Percentiles rank a stretch among this genome's conserved stretches.
phyloP scores from a whole-genome alignment of 2,113 vertebrate genomes.

The Carlito syrichta region DNA sequence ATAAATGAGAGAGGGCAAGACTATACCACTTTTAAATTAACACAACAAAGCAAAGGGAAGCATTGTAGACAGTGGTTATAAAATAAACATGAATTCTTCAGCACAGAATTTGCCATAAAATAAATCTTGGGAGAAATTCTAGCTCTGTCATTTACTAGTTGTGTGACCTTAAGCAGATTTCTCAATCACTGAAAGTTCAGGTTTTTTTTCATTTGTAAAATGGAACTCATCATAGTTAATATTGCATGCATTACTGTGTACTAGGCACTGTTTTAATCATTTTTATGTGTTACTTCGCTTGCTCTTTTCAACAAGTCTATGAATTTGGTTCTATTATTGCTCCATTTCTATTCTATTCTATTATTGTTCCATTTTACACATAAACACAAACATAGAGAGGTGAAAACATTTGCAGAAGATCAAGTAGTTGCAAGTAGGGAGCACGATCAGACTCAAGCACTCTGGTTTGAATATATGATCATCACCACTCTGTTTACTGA shows the following conservation, averaged over 20 bases:
- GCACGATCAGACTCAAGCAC: not conserved
- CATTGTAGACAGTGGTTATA: not conserved
- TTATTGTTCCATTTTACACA: slow-evolving; percentile 7
- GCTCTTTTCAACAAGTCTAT: not conserved
- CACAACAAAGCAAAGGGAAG: not conserved
- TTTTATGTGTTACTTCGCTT: not conserved
- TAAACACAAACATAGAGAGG: not conserved
- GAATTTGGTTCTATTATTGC: not conserved
- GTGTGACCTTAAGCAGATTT: not conserved
- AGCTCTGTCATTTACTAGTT: not conserved
- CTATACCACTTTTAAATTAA: not conserved
- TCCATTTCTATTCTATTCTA: no score
- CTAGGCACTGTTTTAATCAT: not conserved
- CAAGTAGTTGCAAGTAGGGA: not conserved
- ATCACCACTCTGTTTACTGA: not conserved
- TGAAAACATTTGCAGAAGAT: not conserved
- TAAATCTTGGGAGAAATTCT: not conserved
- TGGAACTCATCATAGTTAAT: not conserved
- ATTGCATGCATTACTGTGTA: not conserved
- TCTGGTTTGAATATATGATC: not conserved
- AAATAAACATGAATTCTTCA: not conserved
- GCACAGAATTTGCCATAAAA: not conserved
- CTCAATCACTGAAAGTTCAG: not conserved
- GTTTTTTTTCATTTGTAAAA: not conserved
- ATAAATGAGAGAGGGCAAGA: not conserved